phyloP scores from a whole-genome alignment of 2,888 invertebrate genomes.

The Drosophila maculinotata region DNA sequence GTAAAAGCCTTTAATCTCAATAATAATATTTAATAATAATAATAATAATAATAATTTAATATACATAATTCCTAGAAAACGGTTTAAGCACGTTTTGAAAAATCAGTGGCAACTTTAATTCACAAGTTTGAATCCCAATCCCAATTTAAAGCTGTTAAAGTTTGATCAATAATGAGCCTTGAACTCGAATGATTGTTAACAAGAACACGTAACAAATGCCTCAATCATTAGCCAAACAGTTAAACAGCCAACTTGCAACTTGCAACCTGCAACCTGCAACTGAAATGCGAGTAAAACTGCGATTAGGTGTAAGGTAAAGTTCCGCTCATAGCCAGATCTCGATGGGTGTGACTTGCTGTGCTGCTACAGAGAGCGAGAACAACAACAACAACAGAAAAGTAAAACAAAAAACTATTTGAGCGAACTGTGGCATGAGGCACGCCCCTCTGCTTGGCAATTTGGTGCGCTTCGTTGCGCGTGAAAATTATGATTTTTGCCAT shows the following conservation, averaged over 20 bases:
- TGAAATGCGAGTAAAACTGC: conserved; percentile 5
- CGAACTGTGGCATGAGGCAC: conserved; percentile 70
- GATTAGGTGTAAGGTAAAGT: conserved; percentile 26
- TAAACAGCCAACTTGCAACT: conserved; percentile 2
- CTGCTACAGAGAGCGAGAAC: too few species aligned
- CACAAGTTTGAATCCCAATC: too few species aligned
- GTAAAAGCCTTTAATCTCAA: too few species aligned
- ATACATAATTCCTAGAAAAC: too few species aligned
- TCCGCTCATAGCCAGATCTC: conserved; percentile 14
- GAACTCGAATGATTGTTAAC: background rate
- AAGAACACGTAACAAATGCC: too few species aligned
- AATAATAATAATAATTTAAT: too few species aligned
- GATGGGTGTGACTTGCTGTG: conserved; percentile 35
- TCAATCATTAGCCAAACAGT: background rate
- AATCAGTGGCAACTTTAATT: too few species aligned
- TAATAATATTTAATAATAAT: too few species aligned
- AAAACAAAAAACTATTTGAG: conserved; percentile 26
- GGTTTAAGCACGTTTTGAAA: too few species aligned
- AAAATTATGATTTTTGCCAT: conserved; percentile 75
- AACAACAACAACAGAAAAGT: background rate
- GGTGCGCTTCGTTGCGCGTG: conserved; percentile 77
- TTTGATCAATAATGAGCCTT: background rate
- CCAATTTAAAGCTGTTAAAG: too few species aligned
- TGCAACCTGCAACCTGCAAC: conserved; percentile 7
- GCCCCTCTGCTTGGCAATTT: conserved; percentile 66